Evolutionary conservation across 2,797 vertebrate species (phyloP).

Genomic region (Staurois parvus): DNA sequence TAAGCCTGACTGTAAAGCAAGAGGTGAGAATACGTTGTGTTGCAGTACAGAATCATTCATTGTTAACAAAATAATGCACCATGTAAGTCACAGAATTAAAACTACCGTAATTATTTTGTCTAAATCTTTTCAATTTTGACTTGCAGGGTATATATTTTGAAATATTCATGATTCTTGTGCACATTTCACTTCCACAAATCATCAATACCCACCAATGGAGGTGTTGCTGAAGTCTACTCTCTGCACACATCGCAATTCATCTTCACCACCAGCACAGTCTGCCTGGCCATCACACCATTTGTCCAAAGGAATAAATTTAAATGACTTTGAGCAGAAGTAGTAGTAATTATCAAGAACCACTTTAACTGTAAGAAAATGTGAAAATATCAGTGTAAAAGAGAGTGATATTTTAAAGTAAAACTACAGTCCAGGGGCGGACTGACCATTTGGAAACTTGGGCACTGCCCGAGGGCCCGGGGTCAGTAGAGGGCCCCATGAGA

Average conservation of each 20-base stretch:
- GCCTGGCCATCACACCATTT: constrained; percentile 80
- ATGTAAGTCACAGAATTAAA: too few relatives aligned
- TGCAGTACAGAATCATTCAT: too few relatives aligned
- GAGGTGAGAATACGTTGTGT: neutral
- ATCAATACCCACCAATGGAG: constrained; percentile 74
- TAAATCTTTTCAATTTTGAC: neutral
- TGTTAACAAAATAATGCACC: too few relatives aligned
- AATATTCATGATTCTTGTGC: too few relatives aligned
- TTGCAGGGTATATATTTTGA: too few relatives aligned
- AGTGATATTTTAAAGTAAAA: too few relatives aligned
- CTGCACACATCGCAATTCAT: constrained; percentile 82
- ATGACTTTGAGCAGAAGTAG: constrained; percentile 82
- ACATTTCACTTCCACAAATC: neutral
- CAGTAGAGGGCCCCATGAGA: too few relatives aligned
- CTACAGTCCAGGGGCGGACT: too few relatives aligned
- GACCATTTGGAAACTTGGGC: too few relatives aligned
- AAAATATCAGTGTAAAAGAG: neutral
- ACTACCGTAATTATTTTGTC: neutral
- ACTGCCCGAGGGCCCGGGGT: too few relatives aligned
- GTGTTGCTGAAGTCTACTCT: constrained; percentile 68
- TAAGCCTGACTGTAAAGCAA: constrained; percentile 81
- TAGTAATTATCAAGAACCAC: constrained; percentile 83
- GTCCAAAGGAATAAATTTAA: constrained; percentile 81
- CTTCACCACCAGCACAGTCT: constrained; percentile 84
- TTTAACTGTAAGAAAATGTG: constrained; percentile 77